phyloP scores from a whole-genome alignment of 2,113 vertebrate species.

The Grantiella picta region DNA sequence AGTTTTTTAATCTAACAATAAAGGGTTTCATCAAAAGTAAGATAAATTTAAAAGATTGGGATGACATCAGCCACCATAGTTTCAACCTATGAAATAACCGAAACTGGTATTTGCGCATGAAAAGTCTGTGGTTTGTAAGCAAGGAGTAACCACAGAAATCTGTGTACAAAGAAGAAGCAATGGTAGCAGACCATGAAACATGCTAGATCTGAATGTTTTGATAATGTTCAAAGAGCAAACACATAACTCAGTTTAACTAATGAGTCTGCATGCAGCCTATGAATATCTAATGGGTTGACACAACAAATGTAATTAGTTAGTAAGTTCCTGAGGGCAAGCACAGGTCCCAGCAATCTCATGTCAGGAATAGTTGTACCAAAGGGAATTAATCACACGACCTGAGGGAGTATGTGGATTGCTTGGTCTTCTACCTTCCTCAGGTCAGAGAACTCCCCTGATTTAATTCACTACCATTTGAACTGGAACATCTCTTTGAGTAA shows the following conservation, averaged over 20 bases:
- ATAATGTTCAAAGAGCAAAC: slow-evolving; percentile 28
- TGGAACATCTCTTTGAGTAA: neutral
- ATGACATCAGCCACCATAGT: neutral
- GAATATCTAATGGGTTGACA: slow-evolving; percentile 34
- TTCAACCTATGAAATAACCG: neutral
- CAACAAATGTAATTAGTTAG: neutral
- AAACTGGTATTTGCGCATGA: neutral
- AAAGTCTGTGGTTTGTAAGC: neutral
- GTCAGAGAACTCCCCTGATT: neutral
- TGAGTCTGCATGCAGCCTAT: neutral
- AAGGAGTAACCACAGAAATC: slow-evolving; percentile 19
- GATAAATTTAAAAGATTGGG: neutral
- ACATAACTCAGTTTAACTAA: neutral
- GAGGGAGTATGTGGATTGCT: neutral
- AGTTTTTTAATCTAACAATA: neutral
- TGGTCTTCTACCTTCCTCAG: neutral
- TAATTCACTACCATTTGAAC: neutral
- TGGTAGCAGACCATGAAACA: slow-evolving; percentile 6
- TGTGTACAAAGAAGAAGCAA: neutral
- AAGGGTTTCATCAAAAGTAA: neutral
- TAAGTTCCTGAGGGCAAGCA: slow-evolving; percentile 23
- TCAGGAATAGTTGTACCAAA: neutral
- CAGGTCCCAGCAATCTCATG: neutral
- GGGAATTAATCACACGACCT: slow-evolving; percentile 11
- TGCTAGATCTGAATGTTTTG: neutral